A percentile compares a stretch with the other conserved stretches of the same genome.
These are phyloP conservation scores for Emydura subglobosa DNA, from an alignment of 2,113 vertebrate genomes.

Conservation along the genomic window DNA sequence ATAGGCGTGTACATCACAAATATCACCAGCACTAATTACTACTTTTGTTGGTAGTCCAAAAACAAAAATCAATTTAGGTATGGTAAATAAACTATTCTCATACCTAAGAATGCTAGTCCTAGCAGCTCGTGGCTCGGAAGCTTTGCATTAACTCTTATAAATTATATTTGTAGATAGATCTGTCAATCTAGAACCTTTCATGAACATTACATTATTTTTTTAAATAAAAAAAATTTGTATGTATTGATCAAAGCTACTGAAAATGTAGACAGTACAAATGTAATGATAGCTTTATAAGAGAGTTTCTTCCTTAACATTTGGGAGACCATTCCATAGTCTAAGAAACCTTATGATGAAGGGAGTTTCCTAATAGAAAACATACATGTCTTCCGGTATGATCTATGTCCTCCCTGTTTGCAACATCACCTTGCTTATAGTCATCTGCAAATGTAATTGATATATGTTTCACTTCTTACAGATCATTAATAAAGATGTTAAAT, in stretches of 20 bases:
- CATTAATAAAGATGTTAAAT: constrained; percentile 12
- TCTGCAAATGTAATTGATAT: constrained; percentile 17
- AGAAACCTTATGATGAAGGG: background rate
- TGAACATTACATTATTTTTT: background rate
- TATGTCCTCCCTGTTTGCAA: background rate
- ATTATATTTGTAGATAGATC: background rate
- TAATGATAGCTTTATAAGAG: background rate
- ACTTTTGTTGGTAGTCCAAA: background rate
- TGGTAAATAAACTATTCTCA: background rate
- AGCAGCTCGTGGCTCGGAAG: background rate
- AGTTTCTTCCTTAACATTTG: background rate
- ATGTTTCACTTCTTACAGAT: background rate
- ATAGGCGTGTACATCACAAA: background rate
- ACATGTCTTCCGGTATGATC: background rate
- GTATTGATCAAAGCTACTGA: background rate
- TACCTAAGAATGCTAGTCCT: background rate
- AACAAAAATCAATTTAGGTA: background rate
- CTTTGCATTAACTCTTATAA: background rate
- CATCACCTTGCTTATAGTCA: background rate
- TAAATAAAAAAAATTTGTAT: background rate
- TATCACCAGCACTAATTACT: background rate
- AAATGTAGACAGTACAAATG: background rate
- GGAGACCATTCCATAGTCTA: background rate
- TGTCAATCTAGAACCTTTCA: background rate
- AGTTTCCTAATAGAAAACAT: background rate